Evolutionary conservation across 2,888 invertebrate genomes (phyloP), one percentile per base, ranked within the genome.

Genomic region (Polymixis lichenea): DNA sequence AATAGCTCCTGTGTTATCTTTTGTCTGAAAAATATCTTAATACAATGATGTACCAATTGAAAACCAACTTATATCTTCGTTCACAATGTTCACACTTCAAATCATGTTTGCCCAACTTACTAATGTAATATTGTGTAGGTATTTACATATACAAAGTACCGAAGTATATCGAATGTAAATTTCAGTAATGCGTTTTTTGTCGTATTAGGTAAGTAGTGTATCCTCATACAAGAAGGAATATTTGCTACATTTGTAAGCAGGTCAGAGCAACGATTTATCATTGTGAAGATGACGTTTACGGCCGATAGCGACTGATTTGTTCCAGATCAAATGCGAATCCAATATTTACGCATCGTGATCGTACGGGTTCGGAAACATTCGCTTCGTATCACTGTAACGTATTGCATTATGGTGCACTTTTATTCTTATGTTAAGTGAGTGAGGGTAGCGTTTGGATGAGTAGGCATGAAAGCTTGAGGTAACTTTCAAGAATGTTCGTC

Each of bases 271-370:
- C 91, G 87, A 94, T 94, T 92, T 92, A 93, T 94, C 94, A 94
- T 92, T 84, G 88, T 87, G 90, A 88, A 91, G 89, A 93, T 91
- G 93, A 93, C 93, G 91, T 92, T 93, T 92, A 93, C 88, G 88
- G 89, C 88, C 91, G 91, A 93, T 93, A 91, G 86, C 90, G 83
- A 92, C 92, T 92, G 93, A 94, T 94, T 94, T 93, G 94, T 92
- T 93, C 90, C 90, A 91, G 91, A 93, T 93, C 91, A 88, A 93
- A 94, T 92, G 93, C 88, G 92, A 91, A 92, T 92, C 89, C 92
- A 90, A 93, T 93, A 92, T 91, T 92, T 92, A 91, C 91, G 90
- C 88, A 91, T 90, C 86, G 87, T 90, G 89, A 91, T 90, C 88
- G 88, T 89, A 85, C 78, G 89, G 87, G 78, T 85, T 85, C 84